Evolutionary conservation across 2,888 invertebrate species (phyloP).

Genomic region (Sympetrum striolatum): DNA sequence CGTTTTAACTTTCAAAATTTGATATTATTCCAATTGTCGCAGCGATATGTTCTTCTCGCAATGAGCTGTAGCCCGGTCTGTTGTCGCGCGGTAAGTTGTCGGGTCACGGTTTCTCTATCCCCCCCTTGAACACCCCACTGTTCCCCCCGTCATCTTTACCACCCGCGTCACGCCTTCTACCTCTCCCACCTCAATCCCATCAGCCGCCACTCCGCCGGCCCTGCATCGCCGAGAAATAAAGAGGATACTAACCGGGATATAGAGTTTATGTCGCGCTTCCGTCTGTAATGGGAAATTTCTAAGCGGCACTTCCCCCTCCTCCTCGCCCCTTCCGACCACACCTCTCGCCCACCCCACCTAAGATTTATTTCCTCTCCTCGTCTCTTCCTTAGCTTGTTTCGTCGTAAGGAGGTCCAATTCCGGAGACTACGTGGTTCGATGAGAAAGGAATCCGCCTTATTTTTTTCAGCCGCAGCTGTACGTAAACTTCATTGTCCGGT

Average conservation of each 20-base stretch:
- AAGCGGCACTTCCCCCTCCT: background rate
- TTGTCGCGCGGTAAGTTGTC: too few species aligned
- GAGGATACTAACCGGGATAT: background rate
- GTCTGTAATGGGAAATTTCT: background rate
- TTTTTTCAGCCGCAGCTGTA: background rate
- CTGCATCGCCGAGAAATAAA: background rate
- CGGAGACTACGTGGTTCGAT: background rate
- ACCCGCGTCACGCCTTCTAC: background rate
- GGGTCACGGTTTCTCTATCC: background rate
- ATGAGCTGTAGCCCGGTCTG: too few species aligned
- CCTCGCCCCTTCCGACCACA: background rate
- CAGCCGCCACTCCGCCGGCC: background rate
- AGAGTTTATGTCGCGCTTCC: slow-evolving; percentile 1
- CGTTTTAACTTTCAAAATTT: too few species aligned
- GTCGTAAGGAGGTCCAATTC: background rate
- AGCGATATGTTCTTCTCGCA: too few species aligned
- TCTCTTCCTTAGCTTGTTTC: background rate
- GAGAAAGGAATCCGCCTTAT: background rate
- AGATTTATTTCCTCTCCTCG: background rate
- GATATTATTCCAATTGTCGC: too few species aligned
- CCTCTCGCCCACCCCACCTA: background rate
- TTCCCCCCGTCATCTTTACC: background rate
- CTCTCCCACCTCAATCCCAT: background rate
- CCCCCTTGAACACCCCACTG: background rate
- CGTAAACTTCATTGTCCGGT: background rate